phyloP scores from a whole-genome alignment of 2,113 vertebrate genomes.

The Alaudala cheleensis region DNA sequence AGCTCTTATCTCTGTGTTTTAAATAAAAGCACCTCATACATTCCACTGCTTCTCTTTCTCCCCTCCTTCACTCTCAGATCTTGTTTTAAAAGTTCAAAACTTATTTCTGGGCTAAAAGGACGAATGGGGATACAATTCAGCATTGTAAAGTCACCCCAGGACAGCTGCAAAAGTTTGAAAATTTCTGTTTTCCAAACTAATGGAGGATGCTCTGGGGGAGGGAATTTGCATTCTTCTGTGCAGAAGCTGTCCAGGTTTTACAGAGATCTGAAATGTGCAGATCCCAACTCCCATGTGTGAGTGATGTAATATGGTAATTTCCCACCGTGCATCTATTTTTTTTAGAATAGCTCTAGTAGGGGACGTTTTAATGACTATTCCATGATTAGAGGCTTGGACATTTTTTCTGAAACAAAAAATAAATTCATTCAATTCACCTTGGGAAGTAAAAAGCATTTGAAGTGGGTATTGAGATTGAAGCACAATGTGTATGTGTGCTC shows the following conservation, averaged over 20 bases:
- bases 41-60: not conserved
- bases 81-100: not conserved
- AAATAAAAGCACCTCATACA: not conserved
- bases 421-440: not conserved
- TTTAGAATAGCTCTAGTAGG: not conserved
- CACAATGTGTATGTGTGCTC: fast-evolving
- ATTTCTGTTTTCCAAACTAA: not conserved
- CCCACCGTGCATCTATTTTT: not conserved
- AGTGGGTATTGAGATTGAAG: not conserved
- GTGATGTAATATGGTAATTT: not conserved
- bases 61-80: not conserved
- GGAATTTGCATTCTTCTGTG: not conserved
- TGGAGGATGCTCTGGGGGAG: not conserved
- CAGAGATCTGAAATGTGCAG: not conserved
- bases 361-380: not conserved
- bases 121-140: not conserved
- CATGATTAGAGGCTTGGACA: not conserved
- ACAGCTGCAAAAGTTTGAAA: not conserved
- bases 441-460: not conserved
- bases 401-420: not conserved
- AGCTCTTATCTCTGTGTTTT: not conserved
- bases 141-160: not conserved
- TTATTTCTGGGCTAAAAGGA: not conserved
- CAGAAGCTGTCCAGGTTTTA: not conserved
- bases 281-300: not conserved